phyloP scores from a whole-genome alignment of 2,113 vertebrate species.

The Spheniscus mendiculus region DNA sequence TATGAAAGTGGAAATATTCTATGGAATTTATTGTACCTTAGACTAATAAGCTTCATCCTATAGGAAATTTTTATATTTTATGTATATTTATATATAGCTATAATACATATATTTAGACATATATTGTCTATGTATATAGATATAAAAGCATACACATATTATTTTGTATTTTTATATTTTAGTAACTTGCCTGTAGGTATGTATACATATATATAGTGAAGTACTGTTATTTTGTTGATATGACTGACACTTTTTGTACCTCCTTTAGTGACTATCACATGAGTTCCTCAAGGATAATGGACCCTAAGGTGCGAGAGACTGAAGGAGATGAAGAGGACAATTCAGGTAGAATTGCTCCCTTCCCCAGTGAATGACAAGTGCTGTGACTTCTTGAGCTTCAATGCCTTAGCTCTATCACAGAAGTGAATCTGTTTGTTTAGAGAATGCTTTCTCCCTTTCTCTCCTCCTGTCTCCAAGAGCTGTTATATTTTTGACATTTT shows the following conservation, averaged over 20 bases:
- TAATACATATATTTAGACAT: background rate
- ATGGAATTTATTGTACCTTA: background rate
- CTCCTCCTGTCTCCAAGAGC: background rate
- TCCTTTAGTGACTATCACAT: slow-evolving; percentile 65
- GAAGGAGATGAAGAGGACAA: slow-evolving; percentile 82
- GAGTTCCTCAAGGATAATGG: slow-evolving; percentile 77
- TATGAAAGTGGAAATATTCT: background rate
- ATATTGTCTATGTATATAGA: background rate
- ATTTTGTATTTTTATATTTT: background rate
- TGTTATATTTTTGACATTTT: background rate
- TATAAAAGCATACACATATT: background rate
- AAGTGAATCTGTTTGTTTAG: background rate
- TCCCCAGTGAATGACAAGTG: background rate
- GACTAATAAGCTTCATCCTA: background rate
- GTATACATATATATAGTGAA: background rate
- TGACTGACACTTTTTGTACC: background rate
- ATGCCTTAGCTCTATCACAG: background rate
- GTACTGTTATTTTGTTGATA: background rate
- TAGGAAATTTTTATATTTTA: background rate
- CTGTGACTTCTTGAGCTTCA: background rate
- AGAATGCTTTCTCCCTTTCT: background rate
- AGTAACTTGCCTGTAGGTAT: background rate
- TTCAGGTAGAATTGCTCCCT: slow-evolving; percentile 75
- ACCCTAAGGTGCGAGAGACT: slow-evolving; percentile 78
- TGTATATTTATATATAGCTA: background rate